These are phyloP conservation scores for Sarcophaga subvicina DNA, from an alignment of 2,888 invertebrate species.

Conservation along the genomic window DNA sequence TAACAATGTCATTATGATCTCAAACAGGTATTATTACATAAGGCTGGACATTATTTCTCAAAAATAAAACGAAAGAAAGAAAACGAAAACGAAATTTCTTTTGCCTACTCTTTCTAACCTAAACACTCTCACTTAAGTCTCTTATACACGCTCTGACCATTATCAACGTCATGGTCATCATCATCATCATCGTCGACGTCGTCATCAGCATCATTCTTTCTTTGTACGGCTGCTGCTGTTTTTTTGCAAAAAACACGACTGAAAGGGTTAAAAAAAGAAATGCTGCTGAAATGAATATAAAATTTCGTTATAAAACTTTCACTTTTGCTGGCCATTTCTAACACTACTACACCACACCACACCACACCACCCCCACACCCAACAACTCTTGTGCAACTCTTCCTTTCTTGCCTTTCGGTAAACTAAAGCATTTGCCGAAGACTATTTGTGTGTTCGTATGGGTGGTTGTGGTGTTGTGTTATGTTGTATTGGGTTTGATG, in stretches of 20 bases:
- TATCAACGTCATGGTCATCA: slow-evolving; percentile 76
- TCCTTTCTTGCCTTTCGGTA: not conserved
- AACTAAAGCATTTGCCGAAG: not conserved
- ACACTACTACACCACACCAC: not conserved
- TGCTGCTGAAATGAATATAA: slow-evolving; percentile 50
- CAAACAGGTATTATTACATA: slow-evolving; percentile 65
- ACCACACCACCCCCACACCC: not conserved
- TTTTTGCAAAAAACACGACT: slow-evolving; percentile 41
- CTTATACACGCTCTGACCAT: slow-evolving; percentile 40
- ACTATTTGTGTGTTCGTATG: not conserved
- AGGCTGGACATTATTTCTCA: slow-evolving; percentile 35
- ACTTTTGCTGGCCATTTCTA: slow-evolving; percentile 31
- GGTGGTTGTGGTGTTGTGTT: slow-evolving; percentile 20
- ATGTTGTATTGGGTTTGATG: slow-evolving; percentile 55
- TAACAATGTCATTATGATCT: slow-evolving; percentile 30
- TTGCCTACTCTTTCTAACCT: slow-evolving; percentile 28
- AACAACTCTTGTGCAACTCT: not conserved
- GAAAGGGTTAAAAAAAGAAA: slow-evolving; percentile 60
- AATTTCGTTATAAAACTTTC: slow-evolving; percentile 55
- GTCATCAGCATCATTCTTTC: slow-evolving; percentile 41
- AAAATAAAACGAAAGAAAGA: not conserved
- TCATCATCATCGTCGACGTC: slow-evolving; percentile 75
- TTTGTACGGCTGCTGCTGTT: slow-evolving; percentile 8
- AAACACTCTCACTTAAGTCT: not conserved
- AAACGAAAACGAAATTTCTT: not conserved